Base-by-base conservation (phyloP, 1,140 invertebrate genomes). In the Cylas formicarius region DNA sequence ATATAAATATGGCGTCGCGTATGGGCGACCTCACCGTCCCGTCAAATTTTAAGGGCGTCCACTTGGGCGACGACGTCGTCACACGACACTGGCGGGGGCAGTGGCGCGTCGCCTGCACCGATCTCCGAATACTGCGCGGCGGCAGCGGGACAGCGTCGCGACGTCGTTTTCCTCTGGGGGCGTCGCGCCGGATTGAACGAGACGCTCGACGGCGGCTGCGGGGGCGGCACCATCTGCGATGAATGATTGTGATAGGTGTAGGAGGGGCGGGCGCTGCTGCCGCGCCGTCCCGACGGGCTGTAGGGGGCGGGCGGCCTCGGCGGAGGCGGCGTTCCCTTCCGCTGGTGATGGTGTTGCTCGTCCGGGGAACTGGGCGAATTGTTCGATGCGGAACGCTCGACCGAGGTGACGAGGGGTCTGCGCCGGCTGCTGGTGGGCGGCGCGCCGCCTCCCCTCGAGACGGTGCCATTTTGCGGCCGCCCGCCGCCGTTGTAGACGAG, bases 81-180 rank as follows among this genome's bases (percentile, higher is more conserved):
- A 3, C 41, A 38, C 20, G 45, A 44, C n/a, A 56, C 51, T 21
- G 53, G 38, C 20, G 40, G 39, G 13, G 56, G 48, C 5, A 62
- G 43, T 0, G 61, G 61, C 23, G 59, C 61, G 38, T 63, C 61
- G 8, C 61, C 61, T 13, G 61, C 61, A 7, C 61, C 61, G 16
- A 63, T 63, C 27, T 63, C 61, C 42, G n/a, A n/a, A n/a, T n/a
- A n/a, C n/a, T 49, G 57, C n/a, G 54, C 16, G 20, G 28, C 20
- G 22, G 33, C 22, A 26, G 27, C 9, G 23, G 11, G 17, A 22
- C 40, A 14, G 9, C 34, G 39, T 22, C 38, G 31, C 36, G 40
- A 24, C 10, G 26, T 22, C 47, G 35, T 20, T 35, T n/a, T 23
- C 28, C 43, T 52, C 44, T 44, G 50, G 2, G 45, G 38, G 6